Conservation (phyloP, 2,797 vertebrate genomes). For the Anabacerthia variegaticeps region DNA sequence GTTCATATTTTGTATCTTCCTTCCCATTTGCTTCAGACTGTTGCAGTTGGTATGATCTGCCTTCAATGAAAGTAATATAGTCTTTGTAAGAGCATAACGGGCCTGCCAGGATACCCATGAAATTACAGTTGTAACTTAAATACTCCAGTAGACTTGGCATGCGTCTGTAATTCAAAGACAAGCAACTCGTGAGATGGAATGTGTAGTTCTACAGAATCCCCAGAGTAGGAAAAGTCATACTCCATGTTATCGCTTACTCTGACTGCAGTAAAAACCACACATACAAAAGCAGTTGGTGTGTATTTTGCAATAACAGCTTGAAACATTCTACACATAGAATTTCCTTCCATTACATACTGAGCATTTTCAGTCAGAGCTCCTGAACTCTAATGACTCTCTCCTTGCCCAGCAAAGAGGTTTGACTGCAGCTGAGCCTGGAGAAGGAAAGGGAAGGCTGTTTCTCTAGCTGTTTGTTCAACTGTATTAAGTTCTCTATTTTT, state of each 20-base stretch:
- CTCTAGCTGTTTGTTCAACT: not conserved
- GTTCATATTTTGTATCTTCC: constrained; percentile 85
- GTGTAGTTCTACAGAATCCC: not conserved
- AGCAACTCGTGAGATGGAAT: constrained; percentile 55
- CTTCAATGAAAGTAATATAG: constrained; percentile 96
- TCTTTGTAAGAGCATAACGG: constrained; percentile 98
- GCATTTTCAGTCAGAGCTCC: not conserved
- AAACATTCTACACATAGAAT: not conserved
- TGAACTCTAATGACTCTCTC: not conserved
- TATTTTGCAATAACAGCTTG: not conserved
- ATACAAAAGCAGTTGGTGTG: not conserved
- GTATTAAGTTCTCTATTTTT: not conserved
- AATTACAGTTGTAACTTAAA: constrained; percentile 98
- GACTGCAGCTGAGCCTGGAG: not conserved
- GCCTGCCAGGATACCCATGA: constrained; percentile 97
- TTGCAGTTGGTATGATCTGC: constrained; percentile 82
- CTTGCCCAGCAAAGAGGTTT: not conserved
- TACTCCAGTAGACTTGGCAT: constrained; percentile 97
- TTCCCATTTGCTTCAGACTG: constrained; percentile 86
- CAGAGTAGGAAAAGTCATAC: not conserved
- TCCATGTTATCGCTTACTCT: not conserved
- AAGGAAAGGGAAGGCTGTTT: not conserved
- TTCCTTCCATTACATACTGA: not conserved
- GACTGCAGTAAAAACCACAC: not conserved
- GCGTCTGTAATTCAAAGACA: constrained; percentile 82